Evolutionary conservation across 2,113 vertebrate genomes (phyloP).

Genomic region (Pterocles gutturalis): DNA sequence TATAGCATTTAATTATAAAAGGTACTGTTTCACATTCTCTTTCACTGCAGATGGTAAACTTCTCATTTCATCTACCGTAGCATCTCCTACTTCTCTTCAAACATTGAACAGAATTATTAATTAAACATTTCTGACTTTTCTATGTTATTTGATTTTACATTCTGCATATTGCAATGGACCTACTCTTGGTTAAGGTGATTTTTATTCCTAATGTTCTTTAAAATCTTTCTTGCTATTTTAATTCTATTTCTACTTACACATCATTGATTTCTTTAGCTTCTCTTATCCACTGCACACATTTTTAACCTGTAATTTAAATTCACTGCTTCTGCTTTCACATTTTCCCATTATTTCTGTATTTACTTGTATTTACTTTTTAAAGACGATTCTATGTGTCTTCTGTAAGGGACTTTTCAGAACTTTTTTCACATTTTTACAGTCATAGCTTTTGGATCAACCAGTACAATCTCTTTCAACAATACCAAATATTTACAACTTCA

Average conservation of each 20-base stretch:
- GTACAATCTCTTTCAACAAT: neutral
- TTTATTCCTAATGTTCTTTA: conserved; percentile 2
- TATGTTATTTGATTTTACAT: conserved; percentile 2
- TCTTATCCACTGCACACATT: neutral
- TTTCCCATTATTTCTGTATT: conserved; percentile 1
- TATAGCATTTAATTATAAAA: conserved; percentile 1
- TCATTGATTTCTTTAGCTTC: neutral
- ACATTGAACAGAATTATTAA: conserved; percentile 23
- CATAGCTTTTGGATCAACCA: neutral
- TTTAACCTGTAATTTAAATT: conserved; percentile 45
- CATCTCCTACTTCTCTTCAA: conserved; percentile 10
- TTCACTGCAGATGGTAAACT: neutral
- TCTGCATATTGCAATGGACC: neutral
- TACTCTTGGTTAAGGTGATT: neutral
- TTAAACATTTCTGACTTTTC: neutral
- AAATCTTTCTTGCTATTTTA: conserved; percentile 14
- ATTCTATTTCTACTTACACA: neutral
- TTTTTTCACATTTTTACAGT: neutral
- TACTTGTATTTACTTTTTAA: neutral
- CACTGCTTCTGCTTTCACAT: neutral
- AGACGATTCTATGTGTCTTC: neutral
- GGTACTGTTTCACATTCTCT: conserved; percentile 2
- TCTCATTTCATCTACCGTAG: conserved; percentile 7
- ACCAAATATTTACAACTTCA: neutral
- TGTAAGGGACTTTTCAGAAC: neutral